Conservation (phyloP, 2,113 vertebrate species). For the Rhabdomys dilectus region DNA sequence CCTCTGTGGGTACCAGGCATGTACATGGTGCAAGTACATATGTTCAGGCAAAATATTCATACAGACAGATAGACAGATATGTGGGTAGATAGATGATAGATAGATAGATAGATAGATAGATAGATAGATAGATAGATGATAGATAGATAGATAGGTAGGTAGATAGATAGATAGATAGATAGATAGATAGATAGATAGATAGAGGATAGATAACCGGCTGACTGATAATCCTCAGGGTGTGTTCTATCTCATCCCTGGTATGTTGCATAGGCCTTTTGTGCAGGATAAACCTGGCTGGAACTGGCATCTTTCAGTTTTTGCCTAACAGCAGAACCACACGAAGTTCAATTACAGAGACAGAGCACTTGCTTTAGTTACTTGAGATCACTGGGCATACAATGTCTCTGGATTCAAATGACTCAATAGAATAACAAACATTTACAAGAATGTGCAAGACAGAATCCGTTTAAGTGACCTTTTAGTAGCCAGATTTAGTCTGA, state of each 20-base stretch:
- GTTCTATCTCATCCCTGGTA: not conserved
- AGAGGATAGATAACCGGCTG: not conserved
- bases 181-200: not conserved
- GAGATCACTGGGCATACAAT: constrained; percentile 79
- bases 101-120: not conserved
- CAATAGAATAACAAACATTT: constrained; percentile 34
- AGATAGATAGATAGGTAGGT: not conserved
- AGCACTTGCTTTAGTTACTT: constrained; percentile 73
- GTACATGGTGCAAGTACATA: not conserved
- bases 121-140: not conserved
- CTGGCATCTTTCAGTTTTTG: constrained; percentile 59
- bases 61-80: not conserved
- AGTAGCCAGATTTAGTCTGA: constrained; percentile 52
- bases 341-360: constrained; percentile 71
- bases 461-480: constrained; percentile 74
- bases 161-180: no score
- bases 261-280: constrained; percentile 47
- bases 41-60: not conserved
- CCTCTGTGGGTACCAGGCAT: not conserved
- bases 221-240: not conserved
- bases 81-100: no score
- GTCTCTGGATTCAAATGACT: constrained; percentile 72
- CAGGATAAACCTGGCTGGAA: constrained; percentile 57
- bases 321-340: constrained; percentile 68
- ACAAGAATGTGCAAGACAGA: constrained; percentile 51